phyloP scores from a whole-genome alignment of 2,888 invertebrate genomes.

The Drosophila koepferae region DNA sequence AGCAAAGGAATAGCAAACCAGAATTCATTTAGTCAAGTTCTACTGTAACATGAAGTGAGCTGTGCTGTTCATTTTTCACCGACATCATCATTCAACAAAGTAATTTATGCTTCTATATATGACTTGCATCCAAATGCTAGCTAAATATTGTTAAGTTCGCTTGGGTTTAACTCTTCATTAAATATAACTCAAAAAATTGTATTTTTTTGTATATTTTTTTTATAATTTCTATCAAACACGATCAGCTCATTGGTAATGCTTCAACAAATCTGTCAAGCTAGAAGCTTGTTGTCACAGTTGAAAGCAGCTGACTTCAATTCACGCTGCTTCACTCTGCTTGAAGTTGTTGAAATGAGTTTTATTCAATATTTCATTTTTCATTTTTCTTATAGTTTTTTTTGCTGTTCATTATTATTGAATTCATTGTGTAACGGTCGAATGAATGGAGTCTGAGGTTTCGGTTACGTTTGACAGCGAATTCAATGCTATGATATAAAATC shows the following conservation, averaged over 20 bases:
- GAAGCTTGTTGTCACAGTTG: not conserved
- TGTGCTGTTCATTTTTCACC: too few relatives aligned
- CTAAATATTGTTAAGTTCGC: too few relatives aligned
- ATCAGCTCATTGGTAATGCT: not conserved
- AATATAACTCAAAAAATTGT: too few relatives aligned
- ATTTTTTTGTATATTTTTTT: too few relatives aligned
- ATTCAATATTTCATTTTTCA: not conserved
- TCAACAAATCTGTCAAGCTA: not conserved
- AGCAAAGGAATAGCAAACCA: too few relatives aligned
- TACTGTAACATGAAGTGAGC: too few relatives aligned
- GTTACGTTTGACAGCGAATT: slow-evolving; percentile 7
- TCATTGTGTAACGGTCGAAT: slow-evolving; percentile 38
- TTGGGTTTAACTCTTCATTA: too few relatives aligned
- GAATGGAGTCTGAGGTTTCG: slow-evolving; percentile 8
- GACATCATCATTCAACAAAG: too few relatives aligned
- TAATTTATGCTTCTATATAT: too few relatives aligned
- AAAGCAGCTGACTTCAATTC: not conserved
- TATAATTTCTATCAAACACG: too few relatives aligned
- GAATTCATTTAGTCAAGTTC: too few relatives aligned
- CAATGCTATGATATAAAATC: slow-evolving; percentile 55
- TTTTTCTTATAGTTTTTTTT: not conserved
- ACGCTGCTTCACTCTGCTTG: not conserved
- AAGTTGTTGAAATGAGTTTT: not conserved
- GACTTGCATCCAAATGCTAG: too few relatives aligned
- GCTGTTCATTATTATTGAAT: slow-evolving; percentile 2